phyloP scores from a whole-genome alignment of 2,113 vertebrate genomes.

The Sclerurus mexicanus region DNA sequence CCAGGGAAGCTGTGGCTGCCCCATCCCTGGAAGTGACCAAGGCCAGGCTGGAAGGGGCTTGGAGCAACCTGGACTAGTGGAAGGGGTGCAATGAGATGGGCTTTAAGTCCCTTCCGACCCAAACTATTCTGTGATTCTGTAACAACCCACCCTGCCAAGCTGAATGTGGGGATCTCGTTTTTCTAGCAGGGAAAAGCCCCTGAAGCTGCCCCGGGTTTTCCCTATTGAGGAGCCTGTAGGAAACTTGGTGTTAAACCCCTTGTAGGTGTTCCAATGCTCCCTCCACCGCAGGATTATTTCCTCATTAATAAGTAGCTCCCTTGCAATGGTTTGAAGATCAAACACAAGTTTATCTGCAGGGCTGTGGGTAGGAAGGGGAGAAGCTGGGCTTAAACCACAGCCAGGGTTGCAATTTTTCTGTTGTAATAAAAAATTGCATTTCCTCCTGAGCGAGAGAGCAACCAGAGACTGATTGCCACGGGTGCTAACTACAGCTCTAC shows the following conservation, averaged over 20 bases:
- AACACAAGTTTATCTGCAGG: not conserved
- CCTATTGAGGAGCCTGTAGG: not conserved
- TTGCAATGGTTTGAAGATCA: not conserved
- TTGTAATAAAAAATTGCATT: not conserved
- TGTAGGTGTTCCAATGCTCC: not conserved
- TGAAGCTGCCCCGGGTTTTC: not conserved
- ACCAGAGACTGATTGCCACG: not conserved
- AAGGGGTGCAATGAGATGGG: not conserved
- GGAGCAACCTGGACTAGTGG: not conserved
- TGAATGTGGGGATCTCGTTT: not conserved
- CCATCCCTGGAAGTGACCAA: not conserved
- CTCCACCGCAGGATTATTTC: not conserved
- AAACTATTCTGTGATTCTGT: not conserved
- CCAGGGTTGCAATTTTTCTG: not conserved
- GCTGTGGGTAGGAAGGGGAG: not conserved
- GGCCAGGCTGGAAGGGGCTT: fast-evolving
- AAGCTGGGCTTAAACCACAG: not conserved
- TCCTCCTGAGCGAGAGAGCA: not conserved
- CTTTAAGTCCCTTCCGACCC: not conserved
- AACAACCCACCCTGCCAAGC: not conserved
- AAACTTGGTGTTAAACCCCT: not conserved
- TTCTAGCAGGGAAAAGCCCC: not conserved
- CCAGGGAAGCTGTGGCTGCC: not conserved
- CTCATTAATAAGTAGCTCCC: not conserved
- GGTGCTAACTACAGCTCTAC: not conserved